A percentile compares a stretch with the other conserved stretches of the same genome.
phyloP scores from a whole-genome alignment of 2,113 vertebrate genomes.

The Pimephales promelas region DNA sequence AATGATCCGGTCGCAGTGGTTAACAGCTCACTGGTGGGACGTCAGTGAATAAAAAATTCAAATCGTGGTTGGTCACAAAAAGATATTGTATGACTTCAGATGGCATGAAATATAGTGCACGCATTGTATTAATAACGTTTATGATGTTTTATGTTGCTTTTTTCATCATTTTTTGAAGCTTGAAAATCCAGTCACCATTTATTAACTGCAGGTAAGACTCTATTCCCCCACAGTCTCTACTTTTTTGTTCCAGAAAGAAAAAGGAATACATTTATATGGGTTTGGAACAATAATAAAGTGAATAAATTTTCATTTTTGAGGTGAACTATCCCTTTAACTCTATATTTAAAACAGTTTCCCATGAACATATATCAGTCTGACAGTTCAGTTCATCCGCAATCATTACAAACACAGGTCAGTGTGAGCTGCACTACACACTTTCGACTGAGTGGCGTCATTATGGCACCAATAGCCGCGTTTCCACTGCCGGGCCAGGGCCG shows the following conservation, averaged over 20 bases:
- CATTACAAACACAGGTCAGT: background rate
- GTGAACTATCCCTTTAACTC: background rate
- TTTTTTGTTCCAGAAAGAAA: background rate
- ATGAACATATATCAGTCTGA: background rate
- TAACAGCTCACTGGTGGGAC: background rate
- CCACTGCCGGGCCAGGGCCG: too few species aligned
- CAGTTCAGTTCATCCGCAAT: background rate
- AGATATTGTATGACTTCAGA: background rate
- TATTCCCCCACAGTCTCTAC: too few species aligned
- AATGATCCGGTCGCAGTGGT: background rate
- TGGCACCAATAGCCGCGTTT: too few species aligned
- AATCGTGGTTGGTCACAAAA: background rate
- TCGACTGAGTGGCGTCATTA: conserved; percentile 21
- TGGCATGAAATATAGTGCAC: background rate
- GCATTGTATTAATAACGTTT: background rate
- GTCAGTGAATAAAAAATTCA: conserved; percentile 1
- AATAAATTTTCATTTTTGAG: background rate
- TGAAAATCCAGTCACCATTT: background rate
- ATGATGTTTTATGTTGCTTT: background rate
- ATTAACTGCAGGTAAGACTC: background rate
- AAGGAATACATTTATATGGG: background rate
- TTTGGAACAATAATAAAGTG: background rate
- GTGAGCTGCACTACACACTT: background rate
- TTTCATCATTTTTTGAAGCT: too few species aligned
- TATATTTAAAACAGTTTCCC: background rate